Evolutionary conservation across 1,140 invertebrate species (phyloP).

Genomic region (Cydia strobilella): DNA sequence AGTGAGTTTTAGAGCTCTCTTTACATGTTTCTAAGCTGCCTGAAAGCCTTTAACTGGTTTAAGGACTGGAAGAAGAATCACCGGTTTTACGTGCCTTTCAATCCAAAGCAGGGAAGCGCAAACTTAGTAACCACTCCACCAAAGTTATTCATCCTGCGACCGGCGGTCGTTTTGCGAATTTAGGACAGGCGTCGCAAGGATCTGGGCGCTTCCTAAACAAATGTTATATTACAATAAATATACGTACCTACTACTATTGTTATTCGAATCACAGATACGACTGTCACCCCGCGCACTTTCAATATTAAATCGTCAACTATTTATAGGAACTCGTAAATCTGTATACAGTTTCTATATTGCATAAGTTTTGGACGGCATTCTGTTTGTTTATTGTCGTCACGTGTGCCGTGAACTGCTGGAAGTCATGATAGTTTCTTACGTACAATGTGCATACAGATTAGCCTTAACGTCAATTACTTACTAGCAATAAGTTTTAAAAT

Average conservation of each 20-base stretch:
- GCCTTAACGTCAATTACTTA: slow-evolving; percentile 1
- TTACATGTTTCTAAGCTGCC: neutral
- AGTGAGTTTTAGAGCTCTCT: neutral
- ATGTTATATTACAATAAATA: neutral
- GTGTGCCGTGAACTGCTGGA: slow-evolving; percentile 19
- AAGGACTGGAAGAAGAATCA: neutral
- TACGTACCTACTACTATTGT: neutral
- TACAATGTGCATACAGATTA: slow-evolving; percentile 6
- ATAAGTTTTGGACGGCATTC: slow-evolving; percentile 4
- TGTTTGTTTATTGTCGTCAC: slow-evolving; percentile 24
- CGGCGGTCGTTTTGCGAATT: neutral
- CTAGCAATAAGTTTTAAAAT: neutral
- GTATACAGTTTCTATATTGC: slow-evolving; percentile 29
- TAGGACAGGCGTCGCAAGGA: neutral
- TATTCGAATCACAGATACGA: slow-evolving; percentile 6
- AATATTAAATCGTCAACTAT: slow-evolving; percentile 25
- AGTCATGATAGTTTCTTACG: neutral
- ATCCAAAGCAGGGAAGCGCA: no score
- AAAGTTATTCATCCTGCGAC: neutral
- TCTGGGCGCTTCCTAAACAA: neutral
- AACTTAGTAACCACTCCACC: no score
- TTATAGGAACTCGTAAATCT: slow-evolving; percentile 31
- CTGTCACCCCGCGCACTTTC: slow-evolving; percentile 29
- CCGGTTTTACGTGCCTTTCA: neutral
- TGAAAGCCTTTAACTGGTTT: neutral